A percentile compares a stretch with the other conserved stretches of the same genome.
Evolutionary conservation across 2,113 vertebrate genomes (phyloP).

Genomic region (Symphodus melops): DNA sequence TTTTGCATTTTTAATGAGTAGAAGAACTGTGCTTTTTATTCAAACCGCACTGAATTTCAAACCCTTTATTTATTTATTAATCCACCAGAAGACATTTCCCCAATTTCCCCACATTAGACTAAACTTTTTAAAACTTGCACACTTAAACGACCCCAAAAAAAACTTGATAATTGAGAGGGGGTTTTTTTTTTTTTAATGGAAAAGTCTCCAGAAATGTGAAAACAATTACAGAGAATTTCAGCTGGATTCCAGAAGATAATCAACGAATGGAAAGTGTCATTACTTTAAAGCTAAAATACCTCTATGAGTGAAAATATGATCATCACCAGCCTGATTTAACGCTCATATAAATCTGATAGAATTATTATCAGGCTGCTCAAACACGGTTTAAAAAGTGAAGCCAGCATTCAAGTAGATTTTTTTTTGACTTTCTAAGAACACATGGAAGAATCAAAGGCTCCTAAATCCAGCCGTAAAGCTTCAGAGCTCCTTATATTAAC

Average conservation of each 20-base stretch:
- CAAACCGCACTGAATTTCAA: background rate
- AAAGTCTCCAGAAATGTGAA: too few relatives aligned
- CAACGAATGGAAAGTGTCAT: constrained; percentile 1
- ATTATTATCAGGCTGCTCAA: background rate
- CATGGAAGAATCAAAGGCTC: background rate
- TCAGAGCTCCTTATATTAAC: constrained; percentile 6
- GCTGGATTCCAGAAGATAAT: background rate
- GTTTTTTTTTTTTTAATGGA: too few relatives aligned
- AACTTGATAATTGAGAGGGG: background rate
- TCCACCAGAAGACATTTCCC: constrained; percentile 30
- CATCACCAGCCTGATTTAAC: background rate
- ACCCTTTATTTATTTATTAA: background rate
- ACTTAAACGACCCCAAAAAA: too few relatives aligned
- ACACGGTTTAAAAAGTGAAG: background rate
- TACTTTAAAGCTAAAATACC: too few relatives aligned
- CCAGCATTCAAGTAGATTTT: background rate
- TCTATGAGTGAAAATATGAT: background rate
- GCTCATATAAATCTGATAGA: background rate
- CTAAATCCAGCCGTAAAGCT: constrained; percentile 16
- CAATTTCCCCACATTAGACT: background rate
- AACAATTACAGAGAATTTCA: background rate
- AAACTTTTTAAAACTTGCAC: constrained; percentile 5
- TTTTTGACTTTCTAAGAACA: background rate
- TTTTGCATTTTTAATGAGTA: constrained; percentile 59
- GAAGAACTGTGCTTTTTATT: background rate